These are phyloP conservation scores for Zaprionus kolodkinae DNA, from an alignment of 1,140 invertebrate species.

Conservation along the genomic window DNA sequence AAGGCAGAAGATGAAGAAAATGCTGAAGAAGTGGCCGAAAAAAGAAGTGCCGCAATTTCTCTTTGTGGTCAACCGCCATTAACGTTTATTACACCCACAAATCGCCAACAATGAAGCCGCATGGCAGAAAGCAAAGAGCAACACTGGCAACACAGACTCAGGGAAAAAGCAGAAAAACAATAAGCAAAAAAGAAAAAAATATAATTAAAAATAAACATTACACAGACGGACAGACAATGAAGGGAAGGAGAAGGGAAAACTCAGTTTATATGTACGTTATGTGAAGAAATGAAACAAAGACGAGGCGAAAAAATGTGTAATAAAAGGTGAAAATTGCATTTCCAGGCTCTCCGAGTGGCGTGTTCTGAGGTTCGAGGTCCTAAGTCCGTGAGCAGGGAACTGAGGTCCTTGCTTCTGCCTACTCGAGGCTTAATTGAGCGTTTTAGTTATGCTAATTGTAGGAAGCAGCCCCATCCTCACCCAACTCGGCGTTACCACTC, in stretches of 20 bases:
- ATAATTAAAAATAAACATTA: constrained; percentile 83
- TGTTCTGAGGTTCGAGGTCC: neutral
- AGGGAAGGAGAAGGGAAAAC: constrained; percentile 18
- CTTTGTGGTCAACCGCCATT: constrained; percentile 81
- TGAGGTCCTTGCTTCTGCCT: constrained; percentile 18
- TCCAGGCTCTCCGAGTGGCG: constrained; percentile 3
- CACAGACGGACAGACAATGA: constrained; percentile 63
- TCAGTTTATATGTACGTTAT: constrained; percentile 1
- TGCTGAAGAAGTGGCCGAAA: constrained; percentile 30
- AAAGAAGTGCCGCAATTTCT: constrained; percentile 74
- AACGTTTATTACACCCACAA: constrained; percentile 80
- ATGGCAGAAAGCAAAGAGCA: constrained; percentile 74
- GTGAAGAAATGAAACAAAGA: constrained; percentile 38
- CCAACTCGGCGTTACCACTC: constrained; percentile 9
- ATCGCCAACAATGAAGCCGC: constrained; percentile 51
- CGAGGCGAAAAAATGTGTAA: constrained; percentile 59
- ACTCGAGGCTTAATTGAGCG: constrained; percentile 77
- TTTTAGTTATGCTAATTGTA: constrained; percentile 82
- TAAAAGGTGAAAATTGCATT: constrained; percentile 81
- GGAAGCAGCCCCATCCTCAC: constrained; percentile 5
- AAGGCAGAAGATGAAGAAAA: neutral
- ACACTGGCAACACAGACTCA: constrained; percentile 35
- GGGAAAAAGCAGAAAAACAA: constrained; percentile 42
- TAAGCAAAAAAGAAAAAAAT: constrained; percentile 61
- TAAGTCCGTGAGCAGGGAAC: neutral